These are phyloP conservation scores for Megaceryle torquata DNA, from an alignment of 2,113 vertebrate genomes.

Conservation along the genomic window DNA sequence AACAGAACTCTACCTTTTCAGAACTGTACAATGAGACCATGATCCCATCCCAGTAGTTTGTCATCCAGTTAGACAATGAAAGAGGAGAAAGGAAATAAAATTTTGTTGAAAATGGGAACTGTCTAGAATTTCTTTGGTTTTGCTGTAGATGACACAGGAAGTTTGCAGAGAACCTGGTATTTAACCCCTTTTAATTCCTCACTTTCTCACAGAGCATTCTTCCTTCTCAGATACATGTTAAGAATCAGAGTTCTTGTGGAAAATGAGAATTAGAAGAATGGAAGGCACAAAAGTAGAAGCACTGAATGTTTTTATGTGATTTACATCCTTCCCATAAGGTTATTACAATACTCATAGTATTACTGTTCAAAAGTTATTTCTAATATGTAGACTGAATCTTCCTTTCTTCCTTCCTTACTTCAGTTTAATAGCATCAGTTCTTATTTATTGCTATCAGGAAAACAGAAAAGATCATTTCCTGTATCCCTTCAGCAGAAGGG, in stretches of 20 bases:
- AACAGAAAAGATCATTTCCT: background rate
- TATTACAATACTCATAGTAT: background rate
- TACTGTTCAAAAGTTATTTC: background rate
- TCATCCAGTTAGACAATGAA: background rate
- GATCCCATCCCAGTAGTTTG: background rate
- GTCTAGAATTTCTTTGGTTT: background rate
- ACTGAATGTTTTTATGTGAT: background rate
- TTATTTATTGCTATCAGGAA: background rate
- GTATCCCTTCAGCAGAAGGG: background rate
- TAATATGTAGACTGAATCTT: background rate
- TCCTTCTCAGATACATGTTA: background rate
- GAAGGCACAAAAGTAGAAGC: background rate
- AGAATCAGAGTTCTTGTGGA: background rate
- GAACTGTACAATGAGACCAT: background rate
- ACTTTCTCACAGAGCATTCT: background rate
- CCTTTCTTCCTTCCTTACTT: background rate
- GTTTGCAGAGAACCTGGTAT: background rate
- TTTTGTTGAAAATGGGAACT: background rate
- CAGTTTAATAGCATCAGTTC: background rate
- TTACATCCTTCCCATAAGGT: background rate
- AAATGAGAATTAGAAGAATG: background rate
- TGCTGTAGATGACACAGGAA: background rate
- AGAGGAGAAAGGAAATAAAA: background rate
- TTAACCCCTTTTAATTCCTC: background rate
- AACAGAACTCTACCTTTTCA: background rate